Conservation (phyloP, 2,113 vertebrate genomes). For the Setophaga petechia region DNA sequence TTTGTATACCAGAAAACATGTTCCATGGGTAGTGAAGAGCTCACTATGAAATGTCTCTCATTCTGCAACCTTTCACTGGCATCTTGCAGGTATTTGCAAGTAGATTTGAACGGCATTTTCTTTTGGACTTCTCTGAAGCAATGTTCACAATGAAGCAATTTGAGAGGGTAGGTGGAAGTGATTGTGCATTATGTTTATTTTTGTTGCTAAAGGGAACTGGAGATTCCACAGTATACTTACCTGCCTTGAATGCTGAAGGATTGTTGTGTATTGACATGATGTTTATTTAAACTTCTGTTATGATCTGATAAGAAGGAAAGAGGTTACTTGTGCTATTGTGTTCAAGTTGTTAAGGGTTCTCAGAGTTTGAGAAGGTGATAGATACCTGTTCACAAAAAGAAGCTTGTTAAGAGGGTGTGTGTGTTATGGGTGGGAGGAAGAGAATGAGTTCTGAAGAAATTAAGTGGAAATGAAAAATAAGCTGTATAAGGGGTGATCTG, state of each 20-base stretch:
- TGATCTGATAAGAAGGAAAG: background rate
- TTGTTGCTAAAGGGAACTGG: background rate
- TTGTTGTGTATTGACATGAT: background rate
- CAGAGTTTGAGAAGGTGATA: background rate
- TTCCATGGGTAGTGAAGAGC: background rate
- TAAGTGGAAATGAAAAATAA: background rate
- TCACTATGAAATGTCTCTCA: background rate
- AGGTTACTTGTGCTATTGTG: background rate
- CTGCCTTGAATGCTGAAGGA: background rate
- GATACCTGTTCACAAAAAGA: background rate
- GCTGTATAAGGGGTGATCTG: background rate
- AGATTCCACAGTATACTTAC: background rate
- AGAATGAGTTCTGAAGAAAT: background rate
- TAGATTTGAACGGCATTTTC: conserved; percentile 73
- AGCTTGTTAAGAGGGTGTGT: background rate
- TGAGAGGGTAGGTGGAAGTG: conserved; percentile 82
- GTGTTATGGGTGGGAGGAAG: background rate
- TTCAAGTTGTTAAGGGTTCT: background rate
- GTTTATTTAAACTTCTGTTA: background rate
- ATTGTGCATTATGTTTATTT: background rate
- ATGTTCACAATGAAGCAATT: conserved; percentile 93
- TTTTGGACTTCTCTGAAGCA: conserved; percentile 86
- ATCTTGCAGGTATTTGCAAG: conserved; percentile 83
- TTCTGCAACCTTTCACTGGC: background rate
- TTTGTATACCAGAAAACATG: background rate